These are phyloP conservation scores for Tragulus kanchil DNA, from an alignment of 2,113 vertebrate genomes.

Conservation along the genomic window DNA sequence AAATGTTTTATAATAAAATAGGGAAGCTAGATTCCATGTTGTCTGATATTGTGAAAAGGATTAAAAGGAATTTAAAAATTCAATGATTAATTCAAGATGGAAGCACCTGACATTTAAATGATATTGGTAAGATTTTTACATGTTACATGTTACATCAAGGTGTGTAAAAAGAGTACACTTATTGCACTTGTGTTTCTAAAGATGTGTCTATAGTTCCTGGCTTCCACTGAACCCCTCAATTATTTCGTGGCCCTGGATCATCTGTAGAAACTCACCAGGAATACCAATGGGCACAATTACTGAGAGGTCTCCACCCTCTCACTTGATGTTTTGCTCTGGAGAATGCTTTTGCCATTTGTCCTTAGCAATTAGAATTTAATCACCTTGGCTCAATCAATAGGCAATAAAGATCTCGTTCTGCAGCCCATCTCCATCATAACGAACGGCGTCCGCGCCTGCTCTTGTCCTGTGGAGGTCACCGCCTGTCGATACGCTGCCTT, in stretches of 20 bases:
- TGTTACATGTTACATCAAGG: not conserved
- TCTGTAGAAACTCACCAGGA: slow-evolving; percentile 67
- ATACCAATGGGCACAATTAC: slow-evolving; percentile 68
- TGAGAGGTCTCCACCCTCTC: slow-evolving; percentile 68
- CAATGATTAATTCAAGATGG: slow-evolving; percentile 18
- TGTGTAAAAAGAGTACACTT: not conserved
- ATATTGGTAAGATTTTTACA: not conserved
- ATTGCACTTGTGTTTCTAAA: slow-evolving; percentile 47
- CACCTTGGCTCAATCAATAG: slow-evolving; percentile 75
- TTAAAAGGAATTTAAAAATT: not conserved
- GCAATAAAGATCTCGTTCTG: slow-evolving; percentile 64
- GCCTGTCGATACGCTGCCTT: not conserved
- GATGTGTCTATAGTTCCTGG: not conserved
- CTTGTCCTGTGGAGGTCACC: slow-evolving; percentile 33
- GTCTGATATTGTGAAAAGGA: not conserved
- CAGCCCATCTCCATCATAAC: slow-evolving; percentile 51
- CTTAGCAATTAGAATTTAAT: slow-evolving; percentile 82
- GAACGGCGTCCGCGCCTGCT: not conserved
- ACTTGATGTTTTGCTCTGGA: slow-evolving; percentile 64
- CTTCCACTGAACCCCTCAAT: slow-evolving; percentile 40
- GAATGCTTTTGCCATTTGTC: slow-evolving; percentile 76
- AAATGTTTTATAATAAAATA: slow-evolving; percentile 6
- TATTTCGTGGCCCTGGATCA: slow-evolving; percentile 33
- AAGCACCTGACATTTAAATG: not conserved
- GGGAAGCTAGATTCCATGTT: not conserved